Conservation (phyloP, 2,113 vertebrate species). For the Sterrhoptilus dennistouni region DNA sequence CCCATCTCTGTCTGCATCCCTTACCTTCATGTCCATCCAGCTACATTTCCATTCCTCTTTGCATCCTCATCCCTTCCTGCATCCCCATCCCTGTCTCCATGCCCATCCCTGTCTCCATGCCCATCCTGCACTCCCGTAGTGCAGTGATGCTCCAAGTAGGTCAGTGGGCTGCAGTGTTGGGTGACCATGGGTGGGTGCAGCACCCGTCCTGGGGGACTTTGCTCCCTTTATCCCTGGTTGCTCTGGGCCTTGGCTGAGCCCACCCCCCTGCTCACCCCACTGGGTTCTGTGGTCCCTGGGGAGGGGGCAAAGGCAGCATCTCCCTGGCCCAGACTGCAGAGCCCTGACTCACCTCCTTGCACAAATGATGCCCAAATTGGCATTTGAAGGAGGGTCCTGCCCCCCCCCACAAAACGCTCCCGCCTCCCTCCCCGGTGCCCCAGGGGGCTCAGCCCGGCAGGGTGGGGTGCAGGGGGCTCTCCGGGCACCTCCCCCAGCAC, state of each 20-base stretch:
- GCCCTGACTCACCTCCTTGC: background rate
- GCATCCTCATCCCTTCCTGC: accelerated
- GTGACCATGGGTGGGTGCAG: background rate
- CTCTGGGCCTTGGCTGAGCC: accelerated
- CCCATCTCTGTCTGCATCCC: accelerated
- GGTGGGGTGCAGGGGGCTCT: background rate
- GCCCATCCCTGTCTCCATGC: accelerated
- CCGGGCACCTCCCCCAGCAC: accelerated
- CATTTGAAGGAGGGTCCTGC: accelerated
- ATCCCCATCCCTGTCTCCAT: accelerated
- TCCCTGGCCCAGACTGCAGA: background rate
- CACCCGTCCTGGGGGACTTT: accelerated
- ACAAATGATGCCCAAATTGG: background rate
- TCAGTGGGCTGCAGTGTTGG: constrained; percentile 28
- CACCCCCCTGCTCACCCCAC: accelerated
- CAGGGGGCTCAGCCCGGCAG: accelerated
- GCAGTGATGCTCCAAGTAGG: background rate
- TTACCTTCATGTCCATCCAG: too few relatives aligned
- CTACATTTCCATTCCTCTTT: accelerated
- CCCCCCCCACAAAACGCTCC: accelerated
- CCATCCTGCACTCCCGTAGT: accelerated
- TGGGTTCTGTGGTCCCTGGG: accelerated
- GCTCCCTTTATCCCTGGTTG: background rate
- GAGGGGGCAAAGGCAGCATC: background rate
- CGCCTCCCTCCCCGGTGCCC: background rate